phyloP scores from a whole-genome alignment of 1,140 invertebrate genomes.

The Halesus radiatus region DNA sequence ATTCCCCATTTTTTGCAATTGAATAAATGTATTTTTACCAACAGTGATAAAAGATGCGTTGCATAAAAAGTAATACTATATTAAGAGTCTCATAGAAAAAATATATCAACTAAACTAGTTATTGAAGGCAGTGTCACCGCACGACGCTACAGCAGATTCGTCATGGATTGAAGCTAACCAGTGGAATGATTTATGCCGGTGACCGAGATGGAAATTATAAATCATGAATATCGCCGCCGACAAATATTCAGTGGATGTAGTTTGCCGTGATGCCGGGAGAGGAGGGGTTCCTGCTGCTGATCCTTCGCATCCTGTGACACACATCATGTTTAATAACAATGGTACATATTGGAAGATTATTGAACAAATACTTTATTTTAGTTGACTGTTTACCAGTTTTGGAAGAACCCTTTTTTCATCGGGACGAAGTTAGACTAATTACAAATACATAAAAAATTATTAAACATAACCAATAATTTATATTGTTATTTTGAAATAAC shows the following conservation, averaged over 20 bases:
- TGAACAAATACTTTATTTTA: too few species aligned
- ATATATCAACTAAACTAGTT: constrained; percentile 28
- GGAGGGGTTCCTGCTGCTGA: constrained; percentile 51
- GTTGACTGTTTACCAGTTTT: too few species aligned
- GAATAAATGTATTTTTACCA: not conserved
- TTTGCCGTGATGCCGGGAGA: constrained; percentile 52
- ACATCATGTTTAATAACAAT: constrained; percentile 17
- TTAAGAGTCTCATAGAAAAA: not conserved
- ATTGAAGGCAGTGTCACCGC: constrained; percentile 18
- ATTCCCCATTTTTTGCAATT: not conserved
- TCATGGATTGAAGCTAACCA: constrained; percentile 6
- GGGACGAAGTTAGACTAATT: too few species aligned
- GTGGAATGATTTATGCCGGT: constrained; percentile 31
- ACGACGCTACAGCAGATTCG: not conserved
- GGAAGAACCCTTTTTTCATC: too few species aligned
- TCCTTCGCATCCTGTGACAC: constrained; percentile 49
- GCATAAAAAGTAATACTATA: not conserved
- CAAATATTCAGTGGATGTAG: constrained; percentile 48
- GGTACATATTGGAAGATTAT: not conserved
- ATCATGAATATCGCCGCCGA: not conserved
- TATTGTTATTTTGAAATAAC: too few species aligned
- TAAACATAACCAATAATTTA: too few species aligned
- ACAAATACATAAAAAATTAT: too few species aligned
- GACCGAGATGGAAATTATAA: not conserved
- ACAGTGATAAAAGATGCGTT: not conserved